A percentile compares a stretch with the other conserved stretches of the same genome.
These are phyloP conservation scores for Amphipoea lucens DNA, from an alignment of 2,888 invertebrate genomes.

Conservation along the genomic window DNA sequence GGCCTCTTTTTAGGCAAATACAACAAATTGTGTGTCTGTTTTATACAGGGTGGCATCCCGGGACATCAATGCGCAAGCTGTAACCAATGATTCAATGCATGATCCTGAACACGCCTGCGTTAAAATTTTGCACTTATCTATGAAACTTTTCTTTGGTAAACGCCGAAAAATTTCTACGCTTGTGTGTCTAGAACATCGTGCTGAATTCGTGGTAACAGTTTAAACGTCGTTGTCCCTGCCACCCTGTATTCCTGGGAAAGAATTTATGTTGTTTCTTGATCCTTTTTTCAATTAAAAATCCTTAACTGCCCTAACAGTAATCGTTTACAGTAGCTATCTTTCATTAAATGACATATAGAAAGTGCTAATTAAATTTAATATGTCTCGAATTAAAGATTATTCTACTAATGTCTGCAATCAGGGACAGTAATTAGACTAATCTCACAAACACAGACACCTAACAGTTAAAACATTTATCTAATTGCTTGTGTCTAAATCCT, in stretches of 20 bases:
- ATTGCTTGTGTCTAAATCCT: slow-evolving; percentile 1
- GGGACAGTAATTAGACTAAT: background rate
- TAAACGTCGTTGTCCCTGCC: no score
- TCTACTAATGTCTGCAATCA: background rate
- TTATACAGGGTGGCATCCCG: background rate
- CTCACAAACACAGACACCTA: background rate
- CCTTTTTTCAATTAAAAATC: background rate
- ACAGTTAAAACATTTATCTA: slow-evolving; percentile 3
- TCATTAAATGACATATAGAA: background rate
- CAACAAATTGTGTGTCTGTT: background rate
- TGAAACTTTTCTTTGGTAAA: background rate
- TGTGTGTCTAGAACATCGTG: no score
- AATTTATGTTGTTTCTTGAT: background rate
- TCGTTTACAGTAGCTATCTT: background rate
- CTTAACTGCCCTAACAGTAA: background rate
- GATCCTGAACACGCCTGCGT: background rate
- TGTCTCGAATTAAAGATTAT: background rate
- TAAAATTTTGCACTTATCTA: background rate
- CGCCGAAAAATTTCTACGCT: no score
- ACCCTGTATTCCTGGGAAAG: background rate
- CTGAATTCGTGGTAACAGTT: no score
- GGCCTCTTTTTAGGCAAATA: background rate
- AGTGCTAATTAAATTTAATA: background rate
- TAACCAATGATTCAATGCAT: background rate
- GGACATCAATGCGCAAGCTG: background rate